Percentiles rank a stretch among this genome's conserved stretches.
phyloP scores from a whole-genome alignment of 2,888 invertebrate genomes.

The Hesperia comma region DNA sequence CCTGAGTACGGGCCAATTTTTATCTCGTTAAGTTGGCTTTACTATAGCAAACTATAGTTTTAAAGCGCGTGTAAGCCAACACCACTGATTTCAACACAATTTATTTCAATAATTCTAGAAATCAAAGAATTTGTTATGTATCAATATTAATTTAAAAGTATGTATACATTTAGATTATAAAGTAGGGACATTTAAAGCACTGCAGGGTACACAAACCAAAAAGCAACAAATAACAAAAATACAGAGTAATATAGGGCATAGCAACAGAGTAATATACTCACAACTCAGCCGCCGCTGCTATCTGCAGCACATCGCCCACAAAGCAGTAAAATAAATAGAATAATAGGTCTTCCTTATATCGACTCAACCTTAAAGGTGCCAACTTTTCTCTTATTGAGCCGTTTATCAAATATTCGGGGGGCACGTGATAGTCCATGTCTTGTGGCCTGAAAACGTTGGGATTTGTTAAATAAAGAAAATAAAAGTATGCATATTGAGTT shows the following conservation, averaged over 20 bases:
- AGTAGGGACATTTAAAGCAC: neutral
- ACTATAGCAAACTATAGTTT: too few species aligned
- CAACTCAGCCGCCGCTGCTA: slow-evolving; percentile 98
- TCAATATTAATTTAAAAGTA: too few species aligned
- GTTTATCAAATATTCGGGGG: slow-evolving; percentile 99
- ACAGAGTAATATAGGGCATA: neutral
- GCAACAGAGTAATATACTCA: slow-evolving; percentile 80
- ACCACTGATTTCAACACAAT: too few species aligned
- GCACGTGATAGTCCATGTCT: slow-evolving; percentile 99
- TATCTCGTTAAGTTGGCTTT: too few species aligned
- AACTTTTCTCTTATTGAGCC: slow-evolving; percentile 97
- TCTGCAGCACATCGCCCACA: slow-evolving; percentile 98
- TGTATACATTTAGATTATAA: neutral
- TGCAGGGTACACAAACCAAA: slow-evolving; percentile 14
- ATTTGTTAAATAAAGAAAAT: slow-evolving; percentile 11
- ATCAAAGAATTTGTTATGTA: too few species aligned
- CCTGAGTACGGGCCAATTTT: too few species aligned
- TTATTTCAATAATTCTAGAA: too few species aligned
- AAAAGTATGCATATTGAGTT: too few species aligned
- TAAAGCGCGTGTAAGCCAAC: too few species aligned
- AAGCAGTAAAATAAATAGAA: slow-evolving; percentile 99
- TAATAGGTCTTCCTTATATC: slow-evolving; percentile 99
- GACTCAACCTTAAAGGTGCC: slow-evolving; percentile 97
- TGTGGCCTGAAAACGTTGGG: slow-evolving; percentile 88
- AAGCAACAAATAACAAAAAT: slow-evolving; percentile 10